These are phyloP conservation scores for Diorhabda sublineata DNA, from an alignment of 1,140 invertebrate genomes.

Conservation along the genomic window DNA sequence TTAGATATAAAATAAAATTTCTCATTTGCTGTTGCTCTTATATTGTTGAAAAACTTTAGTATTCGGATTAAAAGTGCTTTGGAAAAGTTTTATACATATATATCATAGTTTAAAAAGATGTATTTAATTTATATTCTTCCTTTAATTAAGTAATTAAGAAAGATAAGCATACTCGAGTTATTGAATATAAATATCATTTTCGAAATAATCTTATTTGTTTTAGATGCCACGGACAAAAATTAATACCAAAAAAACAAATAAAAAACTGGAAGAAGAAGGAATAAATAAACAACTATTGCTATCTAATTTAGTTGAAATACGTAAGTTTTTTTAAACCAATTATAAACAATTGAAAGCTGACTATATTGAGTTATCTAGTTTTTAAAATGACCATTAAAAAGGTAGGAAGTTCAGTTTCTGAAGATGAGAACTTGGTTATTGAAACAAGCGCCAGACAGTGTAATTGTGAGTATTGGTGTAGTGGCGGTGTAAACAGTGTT, in stretches of 20 bases:
- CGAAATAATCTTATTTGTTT: not conserved
- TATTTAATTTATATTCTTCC: too few relatives aligned
- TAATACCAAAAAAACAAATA: not conserved
- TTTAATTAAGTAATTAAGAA: too few relatives aligned
- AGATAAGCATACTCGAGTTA: too few relatives aligned
- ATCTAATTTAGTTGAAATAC: not conserved
- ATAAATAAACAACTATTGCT: not conserved
- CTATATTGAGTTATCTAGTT: not conserved
- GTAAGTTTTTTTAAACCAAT: not conserved
- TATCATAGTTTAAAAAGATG: too few relatives aligned
- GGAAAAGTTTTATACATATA: too few relatives aligned
- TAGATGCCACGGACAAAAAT: not conserved
- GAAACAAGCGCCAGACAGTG: not conserved
- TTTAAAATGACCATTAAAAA: not conserved
- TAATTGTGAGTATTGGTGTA: not conserved
- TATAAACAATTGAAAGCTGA: not conserved
- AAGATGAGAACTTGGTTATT: not conserved
- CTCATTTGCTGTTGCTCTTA: too few relatives aligned
- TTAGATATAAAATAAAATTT: too few relatives aligned
- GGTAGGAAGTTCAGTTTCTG: not conserved
- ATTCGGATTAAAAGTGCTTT: too few relatives aligned
- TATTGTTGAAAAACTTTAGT: too few relatives aligned
- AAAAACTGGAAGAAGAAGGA: not conserved
- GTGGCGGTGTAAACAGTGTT: not conserved
- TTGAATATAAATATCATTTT: too few relatives aligned